A percentile compares a stretch with the other conserved stretches of the same genome.
Conservation (phyloP, 1,140 invertebrate genomes). For the Mya arenaria region DNA sequence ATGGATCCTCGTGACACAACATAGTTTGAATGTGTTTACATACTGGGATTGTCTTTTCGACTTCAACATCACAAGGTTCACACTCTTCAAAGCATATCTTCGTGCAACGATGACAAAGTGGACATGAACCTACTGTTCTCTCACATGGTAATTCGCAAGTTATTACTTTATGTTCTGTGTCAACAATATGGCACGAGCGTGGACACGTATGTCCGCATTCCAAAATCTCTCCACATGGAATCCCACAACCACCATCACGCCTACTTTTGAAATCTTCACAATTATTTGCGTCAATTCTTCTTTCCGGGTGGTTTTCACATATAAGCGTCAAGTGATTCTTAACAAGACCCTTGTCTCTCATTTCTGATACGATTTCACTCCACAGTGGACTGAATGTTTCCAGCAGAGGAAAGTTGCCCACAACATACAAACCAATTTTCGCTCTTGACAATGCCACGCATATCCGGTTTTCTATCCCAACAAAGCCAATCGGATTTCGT, state of each 20-base stretch:
- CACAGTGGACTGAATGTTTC: constrained; percentile 76
- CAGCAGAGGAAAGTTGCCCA: constrained; percentile 86
- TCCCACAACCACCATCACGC: constrained; percentile 78
- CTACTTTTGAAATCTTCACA: constrained; percentile 72
- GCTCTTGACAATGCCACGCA: constrained; percentile 92
- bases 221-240: constrained; percentile 68
- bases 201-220: constrained; percentile 75
- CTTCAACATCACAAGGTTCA: constrained; percentile 48
- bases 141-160: constrained; percentile 66
- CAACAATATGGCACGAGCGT: constrained; percentile 64
- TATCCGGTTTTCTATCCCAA: constrained; percentile 88
- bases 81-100: constrained; percentile 64
- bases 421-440: constrained; percentile 85
- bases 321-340: constrained; percentile 69
- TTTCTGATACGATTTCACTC: constrained; percentile 73
- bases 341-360: constrained; percentile 47
- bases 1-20: constrained; percentile 45
- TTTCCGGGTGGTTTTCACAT: constrained; percentile 79
- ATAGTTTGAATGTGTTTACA: constrained; percentile 47
- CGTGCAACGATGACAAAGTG: constrained; percentile 62
- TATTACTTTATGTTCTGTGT: constrained; percentile 60
- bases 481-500: constrained; percentile 87
- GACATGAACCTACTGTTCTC: constrained; percentile 53
- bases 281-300: constrained; percentile 46
- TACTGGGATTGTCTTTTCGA: constrained; percentile 36